Evolutionary conservation across 2,797 vertebrate genomes (phyloP).

Genomic region (Vespertilio murinus): DNA sequence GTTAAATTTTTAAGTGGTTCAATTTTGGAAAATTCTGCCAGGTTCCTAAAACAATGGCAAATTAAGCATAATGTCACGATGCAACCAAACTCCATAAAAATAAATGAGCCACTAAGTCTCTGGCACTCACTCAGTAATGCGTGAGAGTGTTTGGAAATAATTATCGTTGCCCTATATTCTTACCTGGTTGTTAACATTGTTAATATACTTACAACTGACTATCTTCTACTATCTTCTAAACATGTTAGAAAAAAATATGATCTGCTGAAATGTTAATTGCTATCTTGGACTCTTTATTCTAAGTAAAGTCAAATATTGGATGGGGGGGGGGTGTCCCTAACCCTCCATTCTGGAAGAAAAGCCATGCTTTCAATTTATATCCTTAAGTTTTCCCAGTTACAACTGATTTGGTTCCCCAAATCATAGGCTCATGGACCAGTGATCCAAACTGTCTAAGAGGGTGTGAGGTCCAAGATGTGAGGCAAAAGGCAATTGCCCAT

Average conservation of each 20-base stretch:
- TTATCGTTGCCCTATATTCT: not conserved
- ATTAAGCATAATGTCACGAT: slow-evolving; percentile 23
- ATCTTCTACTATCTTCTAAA: not conserved
- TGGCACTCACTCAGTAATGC: not conserved
- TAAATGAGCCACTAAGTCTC: not conserved
- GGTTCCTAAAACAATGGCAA: slow-evolving; percentile 55
- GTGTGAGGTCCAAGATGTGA: not conserved
- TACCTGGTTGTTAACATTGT: not conserved
- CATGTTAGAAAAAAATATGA: not conserved
- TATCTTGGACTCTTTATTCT: not conserved
- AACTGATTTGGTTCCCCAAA: not conserved
- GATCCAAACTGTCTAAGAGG: not conserved
- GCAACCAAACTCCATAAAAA: slow-evolving; percentile 32
- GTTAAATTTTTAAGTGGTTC: slow-evolving; percentile 56
- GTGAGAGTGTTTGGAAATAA: slow-evolving; percentile 7
- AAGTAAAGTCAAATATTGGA: not conserved
- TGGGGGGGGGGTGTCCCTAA: not conserved
- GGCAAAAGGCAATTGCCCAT: not conserved
- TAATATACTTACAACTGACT: not conserved
- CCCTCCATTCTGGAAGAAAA: not conserved
- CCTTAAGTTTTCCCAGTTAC: not conserved
- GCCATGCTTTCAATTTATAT: not conserved
- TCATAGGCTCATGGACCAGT: not conserved
- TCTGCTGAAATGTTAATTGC: not conserved
- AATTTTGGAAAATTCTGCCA: slow-evolving; percentile 61